A percentile compares a stretch with the other conserved stretches of the same genome.
phyloP scores from a whole-genome alignment of 2,888 invertebrate genomes.

The Ophraella communa region DNA sequence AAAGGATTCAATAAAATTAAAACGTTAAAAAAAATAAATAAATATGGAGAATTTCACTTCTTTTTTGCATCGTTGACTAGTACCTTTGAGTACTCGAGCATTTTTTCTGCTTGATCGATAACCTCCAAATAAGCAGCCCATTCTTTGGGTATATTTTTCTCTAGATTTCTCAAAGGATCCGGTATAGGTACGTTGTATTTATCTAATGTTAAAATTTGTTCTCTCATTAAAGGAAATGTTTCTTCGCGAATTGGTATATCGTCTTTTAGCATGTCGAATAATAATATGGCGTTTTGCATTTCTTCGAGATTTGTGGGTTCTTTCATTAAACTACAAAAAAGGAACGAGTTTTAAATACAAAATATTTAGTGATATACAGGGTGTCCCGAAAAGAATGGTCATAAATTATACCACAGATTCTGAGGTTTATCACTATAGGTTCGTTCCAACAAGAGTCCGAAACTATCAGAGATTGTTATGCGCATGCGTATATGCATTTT shows the following conservation, averaged over 20 bases:
- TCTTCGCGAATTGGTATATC: slow-evolving; percentile 71
- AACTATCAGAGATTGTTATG: too few species aligned
- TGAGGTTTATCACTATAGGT: too few species aligned
- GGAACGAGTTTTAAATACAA: neutral
- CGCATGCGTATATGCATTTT: too few species aligned
- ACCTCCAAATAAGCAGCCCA: slow-evolving; percentile 77
- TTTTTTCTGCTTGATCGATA: slow-evolving; percentile 74
- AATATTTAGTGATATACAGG: too few species aligned
- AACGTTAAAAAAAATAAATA: neutral
- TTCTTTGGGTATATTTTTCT: slow-evolving; percentile 66
- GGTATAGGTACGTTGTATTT: slow-evolving; percentile 78
- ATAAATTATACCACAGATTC: too few species aligned
- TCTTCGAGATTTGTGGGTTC: slow-evolving; percentile 78
- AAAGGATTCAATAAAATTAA: too few species aligned
- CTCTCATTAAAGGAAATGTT: slow-evolving; percentile 77
- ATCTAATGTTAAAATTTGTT: slow-evolving; percentile 73
- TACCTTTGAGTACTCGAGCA: slow-evolving; percentile 75
- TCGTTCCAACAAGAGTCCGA: too few species aligned
- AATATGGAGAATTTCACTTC: slow-evolving; percentile 3
- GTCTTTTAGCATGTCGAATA: slow-evolving; percentile 71
- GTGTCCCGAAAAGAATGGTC: too few species aligned
- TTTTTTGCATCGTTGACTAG: slow-evolving; percentile 35
- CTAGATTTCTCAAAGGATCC: slow-evolving; percentile 64
- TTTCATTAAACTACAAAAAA: slow-evolving; percentile 62
- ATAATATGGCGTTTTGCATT: slow-evolving; percentile 70